These are phyloP conservation scores for Scaptodrosophila lebanonensis DNA, from an alignment of 1,140 invertebrate species.

Conservation along the genomic window DNA sequence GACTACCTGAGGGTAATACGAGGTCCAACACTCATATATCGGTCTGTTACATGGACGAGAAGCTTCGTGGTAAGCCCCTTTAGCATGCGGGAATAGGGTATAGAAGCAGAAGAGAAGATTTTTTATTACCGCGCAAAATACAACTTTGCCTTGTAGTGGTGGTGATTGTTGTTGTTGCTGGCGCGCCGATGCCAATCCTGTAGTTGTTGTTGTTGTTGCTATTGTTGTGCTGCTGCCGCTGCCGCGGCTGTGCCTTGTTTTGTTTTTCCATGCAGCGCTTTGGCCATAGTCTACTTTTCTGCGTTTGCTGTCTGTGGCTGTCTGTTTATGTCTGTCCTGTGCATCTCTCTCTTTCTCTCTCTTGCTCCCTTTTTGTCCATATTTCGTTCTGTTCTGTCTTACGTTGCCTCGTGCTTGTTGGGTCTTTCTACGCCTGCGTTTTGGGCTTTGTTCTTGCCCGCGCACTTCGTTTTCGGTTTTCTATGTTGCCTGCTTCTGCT, in stretches of 20 bases:
- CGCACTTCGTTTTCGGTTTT: constrained; percentile 48
- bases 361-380: too few relatives aligned
- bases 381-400: constrained; percentile 3
- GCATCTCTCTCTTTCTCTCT: too few relatives aligned
- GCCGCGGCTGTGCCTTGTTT: constrained; percentile 1
- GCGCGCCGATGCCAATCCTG: constrained; percentile 35
- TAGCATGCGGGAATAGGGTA: too few relatives aligned
- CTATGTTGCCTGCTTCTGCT: constrained; percentile 24
- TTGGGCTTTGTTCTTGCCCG: constrained; percentile 28
- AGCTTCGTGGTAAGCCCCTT: constrained; percentile 37
- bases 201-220: constrained; percentile 10
- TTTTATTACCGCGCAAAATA: constrained; percentile 68
- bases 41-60: constrained; percentile 41
- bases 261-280: constrained; percentile 26
- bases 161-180: background rate
- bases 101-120: too few relatives aligned
- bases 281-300: constrained; percentile 38
- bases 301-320: constrained; percentile 46
- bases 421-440: constrained; percentile 40
- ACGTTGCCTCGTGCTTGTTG: constrained; percentile 21
- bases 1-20: too few relatives aligned
- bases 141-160: constrained; percentile 50
- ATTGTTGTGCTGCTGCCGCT: constrained; percentile 5
- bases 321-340: too few relatives aligned
- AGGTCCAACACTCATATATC: too few relatives aligned